Conservation (phyloP, 2,888 invertebrate genomes). For the Eupithecia abbreviata region DNA sequence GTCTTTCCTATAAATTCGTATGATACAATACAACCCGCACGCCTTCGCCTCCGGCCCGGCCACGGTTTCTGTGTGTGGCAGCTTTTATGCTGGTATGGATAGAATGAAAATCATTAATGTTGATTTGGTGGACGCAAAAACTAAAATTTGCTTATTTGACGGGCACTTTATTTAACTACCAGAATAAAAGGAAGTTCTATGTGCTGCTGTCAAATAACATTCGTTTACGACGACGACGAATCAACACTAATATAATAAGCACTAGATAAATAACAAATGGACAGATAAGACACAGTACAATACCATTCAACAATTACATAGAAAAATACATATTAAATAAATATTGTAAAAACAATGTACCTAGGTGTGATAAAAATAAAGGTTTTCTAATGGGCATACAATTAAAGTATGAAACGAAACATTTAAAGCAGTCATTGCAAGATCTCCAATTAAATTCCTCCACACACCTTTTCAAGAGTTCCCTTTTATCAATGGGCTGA, state of each 20-base stretch:
- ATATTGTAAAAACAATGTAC: background rate
- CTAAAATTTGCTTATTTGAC: background rate
- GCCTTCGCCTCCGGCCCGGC: too few relatives aligned
- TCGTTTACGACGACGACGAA: background rate
- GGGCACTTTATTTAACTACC: background rate
- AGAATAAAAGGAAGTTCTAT: background rate
- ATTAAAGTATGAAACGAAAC: slow-evolving; percentile 8
- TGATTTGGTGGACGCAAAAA: background rate
- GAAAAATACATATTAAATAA: background rate
- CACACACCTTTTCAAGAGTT: slow-evolving; percentile 53
- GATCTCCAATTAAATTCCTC: slow-evolving; percentile 23
- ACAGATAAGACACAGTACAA: slow-evolving; percentile 29
- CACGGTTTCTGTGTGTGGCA: too few relatives aligned
- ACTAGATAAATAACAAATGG: slow-evolving; percentile 50
- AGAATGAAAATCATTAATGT: background rate
- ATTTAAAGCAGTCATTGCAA: slow-evolving; percentile 17
- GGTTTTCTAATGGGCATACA: background rate
- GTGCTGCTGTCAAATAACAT: background rate
- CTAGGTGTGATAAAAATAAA: background rate
- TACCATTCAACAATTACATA: slow-evolving; percentile 8
- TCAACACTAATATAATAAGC: slow-evolving; percentile 34
- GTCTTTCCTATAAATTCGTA: too few relatives aligned
- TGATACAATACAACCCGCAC: too few relatives aligned
- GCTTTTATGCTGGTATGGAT: background rate
- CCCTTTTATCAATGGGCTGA: slow-evolving; percentile 47